Conservation (phyloP, 1,140 invertebrate genomes). For the Melanaphis sacchari region DNA sequence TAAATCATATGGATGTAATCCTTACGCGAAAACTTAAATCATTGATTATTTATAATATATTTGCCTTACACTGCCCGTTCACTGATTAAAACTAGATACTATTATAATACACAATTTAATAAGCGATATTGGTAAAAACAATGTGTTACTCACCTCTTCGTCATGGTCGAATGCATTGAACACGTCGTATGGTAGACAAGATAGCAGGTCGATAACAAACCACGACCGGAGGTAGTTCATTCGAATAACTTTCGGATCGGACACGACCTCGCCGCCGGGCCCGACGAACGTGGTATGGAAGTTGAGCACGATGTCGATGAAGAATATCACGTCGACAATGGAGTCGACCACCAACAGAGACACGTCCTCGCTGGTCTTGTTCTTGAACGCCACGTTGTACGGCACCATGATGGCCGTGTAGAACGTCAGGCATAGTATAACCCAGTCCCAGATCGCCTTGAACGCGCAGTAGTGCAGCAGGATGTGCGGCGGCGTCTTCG, state of each 20-base stretch:
- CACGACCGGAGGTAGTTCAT: constrained; percentile 99
- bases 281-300: constrained; percentile 99
- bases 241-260: constrained; percentile 95
- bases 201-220: constrained; percentile 99
- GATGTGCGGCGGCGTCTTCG: constrained; percentile 98
- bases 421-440: constrained; percentile 98
- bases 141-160: constrained; percentile 83
- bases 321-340: constrained; percentile 99
- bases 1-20: too few species aligned
- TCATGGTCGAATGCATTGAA: constrained; percentile 99
- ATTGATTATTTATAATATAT: too few species aligned
- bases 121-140: too few species aligned
- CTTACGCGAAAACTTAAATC: too few species aligned
- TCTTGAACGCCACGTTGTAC: constrained; percentile 99
- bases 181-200: constrained; percentile 99
- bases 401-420: constrained; percentile 99
- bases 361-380: constrained; percentile 98
- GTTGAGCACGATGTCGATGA: constrained; percentile 99
- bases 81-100: too few species aligned
- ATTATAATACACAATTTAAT: too few species aligned
- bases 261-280: constrained; percentile 96
- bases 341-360: constrained; percentile 95
- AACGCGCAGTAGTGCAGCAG: constrained; percentile 97
- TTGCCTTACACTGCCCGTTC: too few species aligned
- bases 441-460: constrained; percentile 99